Percentiles rank a stretch among this genome's conserved stretches.
These are phyloP conservation scores for Uria aalge DNA, from an alignment of 2,113 vertebrate genomes.

Conservation along the genomic window DNA sequence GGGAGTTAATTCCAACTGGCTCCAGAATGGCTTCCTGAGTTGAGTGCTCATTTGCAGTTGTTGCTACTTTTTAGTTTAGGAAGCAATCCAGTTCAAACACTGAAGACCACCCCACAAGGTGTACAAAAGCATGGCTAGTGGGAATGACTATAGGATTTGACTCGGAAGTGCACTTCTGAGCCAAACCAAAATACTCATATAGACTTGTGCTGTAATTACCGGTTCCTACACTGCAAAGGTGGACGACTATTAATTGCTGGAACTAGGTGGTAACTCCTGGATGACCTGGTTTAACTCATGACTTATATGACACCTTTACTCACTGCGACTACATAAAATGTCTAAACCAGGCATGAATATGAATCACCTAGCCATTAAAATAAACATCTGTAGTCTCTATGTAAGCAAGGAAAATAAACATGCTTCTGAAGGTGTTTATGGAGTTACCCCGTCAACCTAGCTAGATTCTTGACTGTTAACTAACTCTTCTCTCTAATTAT, in stretches of 20 bases:
- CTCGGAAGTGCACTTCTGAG: not conserved
- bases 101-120: not conserved
- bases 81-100: not conserved
- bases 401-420: not conserved
- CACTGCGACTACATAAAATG: no score
- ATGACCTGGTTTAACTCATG: not conserved
- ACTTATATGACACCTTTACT: not conserved
- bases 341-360: not conserved
- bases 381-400: not conserved
- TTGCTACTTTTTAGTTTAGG: not conserved
- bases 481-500: not conserved
- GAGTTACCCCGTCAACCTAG: not conserved
- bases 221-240: not conserved
- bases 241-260: not conserved
- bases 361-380: not conserved
- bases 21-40: not conserved
- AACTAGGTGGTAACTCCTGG: not conserved
- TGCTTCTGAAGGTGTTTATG: not conserved
- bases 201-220: not conserved
- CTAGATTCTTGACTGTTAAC: not conserved
- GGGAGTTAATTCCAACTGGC: not conserved
- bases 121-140: not conserved
- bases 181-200: not conserved
- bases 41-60: not conserved
- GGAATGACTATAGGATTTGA: not conserved